phyloP scores from a whole-genome alignment of 2,888 invertebrate genomes.

The Polydrusus pterygomalis region DNA sequence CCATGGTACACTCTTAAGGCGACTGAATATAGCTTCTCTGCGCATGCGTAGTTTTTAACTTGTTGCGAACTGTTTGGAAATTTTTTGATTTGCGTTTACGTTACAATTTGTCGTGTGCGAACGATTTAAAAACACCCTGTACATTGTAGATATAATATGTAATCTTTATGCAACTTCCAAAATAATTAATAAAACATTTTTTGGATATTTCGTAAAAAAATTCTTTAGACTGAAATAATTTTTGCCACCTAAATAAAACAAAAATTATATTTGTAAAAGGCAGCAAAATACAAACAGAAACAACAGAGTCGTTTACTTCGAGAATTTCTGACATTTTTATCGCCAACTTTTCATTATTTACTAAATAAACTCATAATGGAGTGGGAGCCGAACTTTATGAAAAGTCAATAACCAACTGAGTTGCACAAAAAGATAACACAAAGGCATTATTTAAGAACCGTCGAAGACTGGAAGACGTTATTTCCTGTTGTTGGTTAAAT shows the following conservation, averaged over 20 bases:
- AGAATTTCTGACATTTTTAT: slow-evolving; percentile 20
- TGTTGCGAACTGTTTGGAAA: too few species aligned
- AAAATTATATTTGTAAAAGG: background rate
- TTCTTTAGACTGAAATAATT: background rate
- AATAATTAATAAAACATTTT: too few species aligned
- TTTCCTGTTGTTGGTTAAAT: slow-evolving; percentile 33
- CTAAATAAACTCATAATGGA: slow-evolving; percentile 25
- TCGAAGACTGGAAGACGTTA: slow-evolving; percentile 26
- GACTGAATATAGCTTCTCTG: too few species aligned
- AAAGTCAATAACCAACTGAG: slow-evolving; percentile 40
- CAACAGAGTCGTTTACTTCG: background rate
- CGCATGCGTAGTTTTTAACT: too few species aligned
- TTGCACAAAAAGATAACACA: slow-evolving; percentile 37
- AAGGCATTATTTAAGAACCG: slow-evolving; percentile 38
- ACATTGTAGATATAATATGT: too few species aligned
- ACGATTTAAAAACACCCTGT: too few species aligned
- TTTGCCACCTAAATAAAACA: background rate
- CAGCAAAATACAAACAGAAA: background rate
- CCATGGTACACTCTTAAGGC: too few species aligned
- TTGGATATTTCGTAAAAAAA: too few species aligned
- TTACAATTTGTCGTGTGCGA: too few species aligned
- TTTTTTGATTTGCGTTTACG: too few species aligned
- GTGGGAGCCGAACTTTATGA: slow-evolving; percentile 36
- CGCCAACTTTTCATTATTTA: slow-evolving; percentile 19
- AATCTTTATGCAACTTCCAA: too few species aligned